phyloP scores from a whole-genome alignment of 2,888 invertebrate genomes.

The Rhingia rostrata region DNA sequence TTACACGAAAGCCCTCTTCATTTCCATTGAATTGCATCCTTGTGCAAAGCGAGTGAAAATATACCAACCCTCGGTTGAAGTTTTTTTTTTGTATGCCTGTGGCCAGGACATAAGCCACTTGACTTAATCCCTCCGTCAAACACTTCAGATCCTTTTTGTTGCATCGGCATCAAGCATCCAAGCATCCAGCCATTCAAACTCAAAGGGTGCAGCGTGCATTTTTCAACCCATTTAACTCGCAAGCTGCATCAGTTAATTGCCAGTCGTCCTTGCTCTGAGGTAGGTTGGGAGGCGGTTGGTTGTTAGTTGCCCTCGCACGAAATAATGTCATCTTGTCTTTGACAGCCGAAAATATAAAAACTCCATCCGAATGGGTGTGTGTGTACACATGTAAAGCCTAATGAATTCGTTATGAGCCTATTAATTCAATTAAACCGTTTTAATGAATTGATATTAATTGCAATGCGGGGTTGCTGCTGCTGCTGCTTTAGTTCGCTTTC shows the following conservation, averaged over 20 bases:
- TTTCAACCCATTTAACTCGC: slow-evolving; percentile 70
- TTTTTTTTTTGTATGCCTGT: slow-evolving; percentile 7
- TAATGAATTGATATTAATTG: slow-evolving; percentile 76
- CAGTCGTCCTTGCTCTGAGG: slow-evolving; percentile 21
- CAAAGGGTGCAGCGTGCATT: slow-evolving; percentile 60
- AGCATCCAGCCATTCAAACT: slow-evolving; percentile 26
- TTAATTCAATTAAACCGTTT: slow-evolving; percentile 73
- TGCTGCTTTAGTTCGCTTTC: slow-evolving; percentile 39
- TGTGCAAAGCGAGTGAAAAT: slow-evolving; percentile 27
- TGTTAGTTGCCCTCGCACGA: slow-evolving; percentile 4
- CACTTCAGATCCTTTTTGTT: slow-evolving; percentile 64
- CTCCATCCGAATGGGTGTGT: slow-evolving; percentile 4
- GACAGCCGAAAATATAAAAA: slow-evolving; percentile 46
- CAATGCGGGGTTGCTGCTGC: slow-evolving; percentile 32
- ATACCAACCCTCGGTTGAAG: background rate
- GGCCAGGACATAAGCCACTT: slow-evolving; percentile 46
- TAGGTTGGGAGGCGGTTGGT: too few species aligned
- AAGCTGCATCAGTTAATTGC: slow-evolving; percentile 67
- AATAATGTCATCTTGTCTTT: slow-evolving; percentile 68
- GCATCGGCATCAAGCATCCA: slow-evolving; percentile 41
- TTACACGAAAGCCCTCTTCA: slow-evolving; percentile 62
- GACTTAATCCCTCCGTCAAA: slow-evolving; percentile 61
- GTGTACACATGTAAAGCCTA: slow-evolving; percentile 36
- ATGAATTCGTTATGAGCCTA: slow-evolving; percentile 74
- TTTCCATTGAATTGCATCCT: slow-evolving; percentile 53